Evolutionary conservation across 2,888 invertebrate species (phyloP).

Genomic region (Limenitis arthemis): DNA sequence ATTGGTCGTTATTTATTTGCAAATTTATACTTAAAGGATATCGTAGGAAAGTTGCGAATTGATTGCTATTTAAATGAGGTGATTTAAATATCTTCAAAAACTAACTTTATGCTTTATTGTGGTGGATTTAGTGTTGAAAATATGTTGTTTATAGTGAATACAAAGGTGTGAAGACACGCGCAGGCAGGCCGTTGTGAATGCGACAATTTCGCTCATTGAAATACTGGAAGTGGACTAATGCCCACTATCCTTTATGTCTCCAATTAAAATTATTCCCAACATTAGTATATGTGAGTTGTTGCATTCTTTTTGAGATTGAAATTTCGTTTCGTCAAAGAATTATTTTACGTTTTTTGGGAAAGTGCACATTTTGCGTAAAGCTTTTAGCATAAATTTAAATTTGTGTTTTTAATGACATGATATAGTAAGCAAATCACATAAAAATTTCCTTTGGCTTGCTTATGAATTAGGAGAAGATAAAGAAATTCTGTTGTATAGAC

Average conservation of each 20-base stretch:
- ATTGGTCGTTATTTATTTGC: constrained; percentile 40
- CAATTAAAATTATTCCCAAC: constrained; percentile 55
- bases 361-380: too few species aligned
- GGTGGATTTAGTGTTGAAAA: constrained; percentile 24
- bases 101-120: constrained; percentile 26
- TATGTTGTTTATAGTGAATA: constrained; percentile 26
- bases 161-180: constrained; percentile 55
- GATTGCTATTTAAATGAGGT: constrained; percentile 39
- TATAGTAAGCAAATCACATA: too few species aligned
- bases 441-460: too few species aligned
- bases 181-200: constrained; percentile 41
- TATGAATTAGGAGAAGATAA: too few species aligned
- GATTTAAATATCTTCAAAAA: constrained; percentile 24
- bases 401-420: too few species aligned
- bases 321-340: not conserved
- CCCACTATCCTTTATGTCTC: constrained; percentile 50
- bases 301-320: constrained; percentile 7
- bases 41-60: constrained; percentile 52
- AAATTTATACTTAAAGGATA: constrained; percentile 57
- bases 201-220: constrained; percentile 59
- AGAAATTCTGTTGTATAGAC: too few species aligned
- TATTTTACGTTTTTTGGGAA: not conserved
- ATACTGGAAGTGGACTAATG: constrained; percentile 53
- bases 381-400: too few species aligned
- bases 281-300: constrained; percentile 27